Evolutionary conservation across 2,797 vertebrate genomes (phyloP).

Genomic region (Tiaroga cobitis): DNA sequence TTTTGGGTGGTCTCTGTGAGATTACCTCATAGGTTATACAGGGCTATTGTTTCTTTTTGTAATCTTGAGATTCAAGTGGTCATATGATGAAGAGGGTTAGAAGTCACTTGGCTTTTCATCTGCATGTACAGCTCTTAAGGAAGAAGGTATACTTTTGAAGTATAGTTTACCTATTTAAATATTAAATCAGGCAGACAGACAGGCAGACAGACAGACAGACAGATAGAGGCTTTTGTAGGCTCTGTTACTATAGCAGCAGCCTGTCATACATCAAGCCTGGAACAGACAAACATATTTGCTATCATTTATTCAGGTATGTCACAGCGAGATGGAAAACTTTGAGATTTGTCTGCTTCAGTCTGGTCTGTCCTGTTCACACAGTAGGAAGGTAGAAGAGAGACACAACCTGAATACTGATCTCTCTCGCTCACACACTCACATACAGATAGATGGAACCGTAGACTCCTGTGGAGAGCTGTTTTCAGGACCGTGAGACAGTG

Average conservation of each 20-base stretch:
- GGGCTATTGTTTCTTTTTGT: background rate
- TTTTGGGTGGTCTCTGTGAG: constrained; percentile 19
- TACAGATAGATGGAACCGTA: constrained; percentile 37
- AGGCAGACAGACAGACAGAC: too few species aligned
- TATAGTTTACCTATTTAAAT: background rate
- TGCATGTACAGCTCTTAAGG: background rate
- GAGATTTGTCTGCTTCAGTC: constrained; percentile 34
- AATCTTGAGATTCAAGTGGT: constrained; percentile 14
- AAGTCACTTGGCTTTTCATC: background rate
- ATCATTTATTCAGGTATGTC: constrained; percentile 24
- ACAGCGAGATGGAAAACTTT: constrained; percentile 26
- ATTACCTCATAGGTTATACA: constrained; percentile 23
- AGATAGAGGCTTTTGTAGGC: background rate
- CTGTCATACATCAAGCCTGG: background rate
- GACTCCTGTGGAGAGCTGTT: constrained; percentile 55
- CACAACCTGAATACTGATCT: constrained; percentile 57
- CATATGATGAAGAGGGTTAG: background rate
- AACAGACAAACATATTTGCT: background rate
- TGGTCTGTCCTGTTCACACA: constrained; percentile 37
- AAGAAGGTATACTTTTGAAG: background rate
- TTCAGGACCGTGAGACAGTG: constrained; percentile 43
- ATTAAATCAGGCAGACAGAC: background rate
- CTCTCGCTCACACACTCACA: constrained; percentile 33
- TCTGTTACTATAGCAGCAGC: constrained; percentile 21
- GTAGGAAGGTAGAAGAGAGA: constrained; percentile 50